Percentiles rank a stretch among this genome's conserved stretches.
These are phyloP conservation scores for Geodia barretti DNA, from an alignment of 37 sponge, comb jelly and placozoan species.

Conservation along the genomic window DNA sequence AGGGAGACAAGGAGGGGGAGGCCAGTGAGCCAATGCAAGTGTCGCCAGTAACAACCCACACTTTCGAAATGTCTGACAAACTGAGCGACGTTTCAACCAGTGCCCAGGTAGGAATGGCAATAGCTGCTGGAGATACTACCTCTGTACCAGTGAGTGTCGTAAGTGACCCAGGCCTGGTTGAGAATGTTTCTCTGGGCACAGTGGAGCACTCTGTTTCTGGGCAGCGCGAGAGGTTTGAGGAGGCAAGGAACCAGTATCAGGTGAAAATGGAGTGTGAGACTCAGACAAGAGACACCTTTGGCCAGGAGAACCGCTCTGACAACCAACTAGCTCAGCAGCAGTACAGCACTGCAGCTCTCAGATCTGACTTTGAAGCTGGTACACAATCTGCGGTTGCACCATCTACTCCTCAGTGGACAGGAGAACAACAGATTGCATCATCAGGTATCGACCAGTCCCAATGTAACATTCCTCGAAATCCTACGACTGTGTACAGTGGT, in stretches of 20 bases:
- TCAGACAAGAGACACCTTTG: not conserved
- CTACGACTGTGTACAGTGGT: not conserved
- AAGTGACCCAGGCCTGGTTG: not conserved
- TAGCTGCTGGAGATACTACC: not conserved
- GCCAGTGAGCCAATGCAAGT: not conserved
- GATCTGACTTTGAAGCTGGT: not conserved
- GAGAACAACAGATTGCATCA: not conserved
- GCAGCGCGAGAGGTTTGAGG: not conserved
- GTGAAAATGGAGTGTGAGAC: not conserved
- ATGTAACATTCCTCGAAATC: too few species aligned
- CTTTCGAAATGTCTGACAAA: not conserved
- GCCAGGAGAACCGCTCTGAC: not conserved
- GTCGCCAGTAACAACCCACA: not conserved
- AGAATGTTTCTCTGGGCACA: not conserved
- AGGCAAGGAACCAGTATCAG: not conserved
- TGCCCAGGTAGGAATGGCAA: not conserved
- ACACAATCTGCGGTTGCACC: not conserved
- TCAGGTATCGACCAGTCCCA: not conserved
- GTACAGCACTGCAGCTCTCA: not conserved
- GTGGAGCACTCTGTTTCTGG: not conserved
- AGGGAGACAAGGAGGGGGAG: not conserved
- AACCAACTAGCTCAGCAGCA: too few species aligned
- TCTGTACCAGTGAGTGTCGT: not conserved
- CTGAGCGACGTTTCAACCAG: not conserved
- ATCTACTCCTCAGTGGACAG: not conserved